Evolutionary conservation across 2,888 invertebrate species (phyloP), one percentile per base, ranked within the genome.

Genomic region (Quadroppia sp.): DNA sequence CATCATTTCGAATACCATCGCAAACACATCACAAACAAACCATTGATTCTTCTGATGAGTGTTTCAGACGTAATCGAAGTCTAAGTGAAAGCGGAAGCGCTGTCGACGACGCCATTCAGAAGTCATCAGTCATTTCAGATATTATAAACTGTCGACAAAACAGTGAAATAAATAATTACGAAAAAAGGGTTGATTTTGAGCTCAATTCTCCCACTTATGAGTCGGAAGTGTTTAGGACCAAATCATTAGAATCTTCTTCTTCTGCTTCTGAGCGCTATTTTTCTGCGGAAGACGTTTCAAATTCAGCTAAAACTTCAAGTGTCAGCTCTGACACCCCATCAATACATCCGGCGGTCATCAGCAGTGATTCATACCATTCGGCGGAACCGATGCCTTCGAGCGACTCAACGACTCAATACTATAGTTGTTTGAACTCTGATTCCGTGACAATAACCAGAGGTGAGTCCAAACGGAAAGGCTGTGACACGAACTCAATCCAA

Each of bases 211-310:
- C 77, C n/a, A 73, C 74, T 69, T 73, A 76, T 75, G 79, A 77
- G 74, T 79, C 76, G 40, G 75, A 93, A 79, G 92, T 93, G 0
- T 89, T 90, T 80, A 93, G 92, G 0, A 88, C 93, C 81, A 92
- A 93, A 82, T 93, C 93, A 45, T 40, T 69, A 73, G 71, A 74
- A 23, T 64, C 48, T 17, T 30, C 71, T n/a, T 76, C 79, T n/a
- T 76, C 77, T 82, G 92, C 91, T 79, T 92, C 92, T 0, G 94
- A 94, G 83, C 89, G 90, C 71, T 95, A 94, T 83, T 94, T 92
- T 81, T 94, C 94, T 0, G 94, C 94, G 0, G 94, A 94, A 80
- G 94, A 95, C 59, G 70, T 75, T 40, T 71, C 74, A n/a, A 74
- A 71, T 71, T 72, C 61, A 32, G 56, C 69, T 30, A 50, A 61